Conservation (phyloP, 2,797 vertebrate species). For the Harpagifer antarcticus region DNA sequence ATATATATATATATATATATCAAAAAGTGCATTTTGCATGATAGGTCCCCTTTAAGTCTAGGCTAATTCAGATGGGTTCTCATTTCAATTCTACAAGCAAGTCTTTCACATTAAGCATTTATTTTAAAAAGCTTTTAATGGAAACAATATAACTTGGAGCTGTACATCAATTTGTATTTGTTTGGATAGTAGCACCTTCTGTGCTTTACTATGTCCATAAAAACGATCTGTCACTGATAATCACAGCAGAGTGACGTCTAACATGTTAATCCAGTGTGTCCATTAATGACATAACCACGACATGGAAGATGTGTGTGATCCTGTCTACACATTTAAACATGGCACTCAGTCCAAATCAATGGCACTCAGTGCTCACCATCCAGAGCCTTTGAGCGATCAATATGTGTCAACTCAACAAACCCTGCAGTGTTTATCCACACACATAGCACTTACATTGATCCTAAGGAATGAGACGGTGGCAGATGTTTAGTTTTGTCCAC, state of each 20-base stretch:
- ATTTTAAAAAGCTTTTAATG: background rate
- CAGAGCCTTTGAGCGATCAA: slow-evolving; percentile 74
- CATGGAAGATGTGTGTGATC: slow-evolving; percentile 56
- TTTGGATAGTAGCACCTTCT: slow-evolving; percentile 2
- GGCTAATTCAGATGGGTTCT: too few species aligned
- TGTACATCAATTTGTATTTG: slow-evolving; percentile 7
- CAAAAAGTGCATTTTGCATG: too few species aligned
- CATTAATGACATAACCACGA: slow-evolving; percentile 46
- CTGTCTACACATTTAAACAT: slow-evolving; percentile 65
- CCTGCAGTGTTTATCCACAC: slow-evolving; percentile 68
- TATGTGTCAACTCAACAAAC: slow-evolving; percentile 68
- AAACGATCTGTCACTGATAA: slow-evolving; percentile 39
- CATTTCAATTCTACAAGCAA: background rate
- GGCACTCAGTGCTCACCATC: slow-evolving; percentile 63
- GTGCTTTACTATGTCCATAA: background rate
- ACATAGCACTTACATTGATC: slow-evolving; percentile 69
- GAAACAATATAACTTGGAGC: background rate
- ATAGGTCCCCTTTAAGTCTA: too few species aligned
- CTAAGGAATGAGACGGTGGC: slow-evolving; percentile 61
- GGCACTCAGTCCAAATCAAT: slow-evolving; percentile 76
- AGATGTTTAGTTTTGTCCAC: slow-evolving; percentile 73
- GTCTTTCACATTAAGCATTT: background rate
- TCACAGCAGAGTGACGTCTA: slow-evolving; percentile 39
- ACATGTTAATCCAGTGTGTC: slow-evolving; percentile 59
- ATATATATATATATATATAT: too few species aligned